These are phyloP conservation scores for Cyclopterus lumpus DNA, from an alignment of 2,797 vertebrate genomes.

Conservation along the genomic window DNA sequence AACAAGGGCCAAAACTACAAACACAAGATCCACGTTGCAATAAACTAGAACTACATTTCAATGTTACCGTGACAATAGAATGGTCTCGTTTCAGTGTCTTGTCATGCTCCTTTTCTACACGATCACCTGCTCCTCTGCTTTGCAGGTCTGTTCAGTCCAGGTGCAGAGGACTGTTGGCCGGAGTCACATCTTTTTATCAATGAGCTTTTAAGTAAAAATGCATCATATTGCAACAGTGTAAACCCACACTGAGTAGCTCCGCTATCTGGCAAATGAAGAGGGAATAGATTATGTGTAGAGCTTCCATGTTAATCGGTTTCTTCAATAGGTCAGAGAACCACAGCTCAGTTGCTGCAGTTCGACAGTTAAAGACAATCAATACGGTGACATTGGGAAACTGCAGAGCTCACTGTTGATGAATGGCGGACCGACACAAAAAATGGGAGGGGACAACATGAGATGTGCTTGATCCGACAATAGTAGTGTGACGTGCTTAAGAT, in stretches of 20 bases:
- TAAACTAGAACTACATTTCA: not conserved
- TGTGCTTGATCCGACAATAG: not conserved
- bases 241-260: not conserved
- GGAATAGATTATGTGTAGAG: not conserved
- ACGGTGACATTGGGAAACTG: not conserved
- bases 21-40: slow-evolving; percentile 3
- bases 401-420: not conserved
- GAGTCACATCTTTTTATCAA: slow-evolving; percentile 4
- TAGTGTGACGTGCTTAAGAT: not conserved
- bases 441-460: not conserved
- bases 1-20: not conserved
- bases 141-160: not conserved
- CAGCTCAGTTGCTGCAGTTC: not conserved
- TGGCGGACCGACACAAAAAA: not conserved
- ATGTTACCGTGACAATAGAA: not conserved
- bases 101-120: not conserved
- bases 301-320: not conserved
- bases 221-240: not conserved
- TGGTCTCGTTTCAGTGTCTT: not conserved
- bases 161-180: not conserved
- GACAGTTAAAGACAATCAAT: slow-evolving; percentile 8
- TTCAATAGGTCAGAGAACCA: not conserved
- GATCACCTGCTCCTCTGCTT: not conserved
- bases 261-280: not conserved
- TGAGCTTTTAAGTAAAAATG: slow-evolving; percentile 3